phyloP scores from a whole-genome alignment of 2,797 vertebrate genomes.

The Megaceryle alcyon region DNA sequence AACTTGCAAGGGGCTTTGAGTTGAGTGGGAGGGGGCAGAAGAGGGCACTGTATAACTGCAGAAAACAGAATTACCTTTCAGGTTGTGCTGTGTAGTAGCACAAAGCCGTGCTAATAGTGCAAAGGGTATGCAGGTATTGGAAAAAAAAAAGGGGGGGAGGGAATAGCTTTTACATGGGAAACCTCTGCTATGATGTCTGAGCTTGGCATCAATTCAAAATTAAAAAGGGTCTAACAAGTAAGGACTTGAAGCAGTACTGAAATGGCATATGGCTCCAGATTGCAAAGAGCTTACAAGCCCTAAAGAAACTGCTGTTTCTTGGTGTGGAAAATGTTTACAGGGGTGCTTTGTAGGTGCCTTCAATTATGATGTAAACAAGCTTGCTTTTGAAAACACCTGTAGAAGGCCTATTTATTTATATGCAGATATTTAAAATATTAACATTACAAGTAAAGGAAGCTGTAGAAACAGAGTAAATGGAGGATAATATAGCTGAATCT shows the following conservation, averaged over 20 bases:
- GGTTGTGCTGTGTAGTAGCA: neutral
- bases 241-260: conserved; percentile 40
- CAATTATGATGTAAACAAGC: neutral
- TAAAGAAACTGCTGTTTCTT: conserved; percentile 54
- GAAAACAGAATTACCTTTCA: neutral
- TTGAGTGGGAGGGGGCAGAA: neutral
- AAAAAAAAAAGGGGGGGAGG: neutral
- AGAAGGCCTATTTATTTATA: neutral
- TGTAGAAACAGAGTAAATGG: neutral
- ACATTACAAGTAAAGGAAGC: neutral
- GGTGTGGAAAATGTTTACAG: conserved; percentile 46
- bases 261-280: conserved; percentile 63
- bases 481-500: neutral
- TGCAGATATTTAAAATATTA: neutral
- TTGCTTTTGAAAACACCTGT: conserved; percentile 29
- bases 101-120: neutral
- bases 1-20: neutral
- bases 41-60: neutral
- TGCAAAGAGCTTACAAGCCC: conserved; percentile 49
- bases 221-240: conserved; percentile 31
- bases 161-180: conserved; percentile 13
- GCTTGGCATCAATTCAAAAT: conserved; percentile 46
- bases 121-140: neutral
- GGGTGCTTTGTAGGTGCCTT: conserved; percentile 58
- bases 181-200: conserved; percentile 40